These are phyloP conservation scores for Callaeas wilsoni DNA, from an alignment of 2,113 vertebrate genomes.

Conservation along the genomic window DNA sequence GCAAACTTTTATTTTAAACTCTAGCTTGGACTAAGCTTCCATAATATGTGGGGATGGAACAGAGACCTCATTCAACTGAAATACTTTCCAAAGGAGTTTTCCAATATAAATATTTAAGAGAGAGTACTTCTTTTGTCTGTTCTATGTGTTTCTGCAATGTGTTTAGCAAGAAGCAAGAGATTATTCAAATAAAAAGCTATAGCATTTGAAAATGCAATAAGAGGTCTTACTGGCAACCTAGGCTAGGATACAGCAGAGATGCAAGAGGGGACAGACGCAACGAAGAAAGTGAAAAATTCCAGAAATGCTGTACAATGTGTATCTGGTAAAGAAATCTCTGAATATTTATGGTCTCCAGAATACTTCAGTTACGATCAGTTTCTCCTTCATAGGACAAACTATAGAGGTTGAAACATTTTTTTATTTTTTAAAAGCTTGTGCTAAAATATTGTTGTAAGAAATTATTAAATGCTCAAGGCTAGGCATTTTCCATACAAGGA, in stretches of 20 bases:
- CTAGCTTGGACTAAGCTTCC: not conserved
- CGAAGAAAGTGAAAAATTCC: not conserved
- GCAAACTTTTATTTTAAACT: not conserved
- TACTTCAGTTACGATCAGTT: not conserved
- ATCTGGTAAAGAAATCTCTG: not conserved
- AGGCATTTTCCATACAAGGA: not conserved
- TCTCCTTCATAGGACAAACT: not conserved
- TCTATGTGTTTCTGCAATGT: not conserved
- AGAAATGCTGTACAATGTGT: not conserved
- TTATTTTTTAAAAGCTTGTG: not conserved
- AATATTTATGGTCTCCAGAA: not conserved
- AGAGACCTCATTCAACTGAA: not conserved
- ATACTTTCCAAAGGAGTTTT: not conserved
- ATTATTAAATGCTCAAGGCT: not conserved
- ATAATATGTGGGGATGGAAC: not conserved
- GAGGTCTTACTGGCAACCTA: not conserved
- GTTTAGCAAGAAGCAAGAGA: not conserved
- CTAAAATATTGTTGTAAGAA: not conserved
- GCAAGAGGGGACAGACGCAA: not conserved
- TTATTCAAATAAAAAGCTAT: not conserved
- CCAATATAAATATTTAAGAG: not conserved
- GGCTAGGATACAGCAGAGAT: not conserved
- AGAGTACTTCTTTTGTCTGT: not conserved
- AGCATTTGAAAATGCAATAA: not conserved
- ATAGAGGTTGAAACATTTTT: not conserved